These are phyloP conservation scores for Catharus fuscescens DNA, from an alignment of 2,113 vertebrate species.

Conservation along the genomic window DNA sequence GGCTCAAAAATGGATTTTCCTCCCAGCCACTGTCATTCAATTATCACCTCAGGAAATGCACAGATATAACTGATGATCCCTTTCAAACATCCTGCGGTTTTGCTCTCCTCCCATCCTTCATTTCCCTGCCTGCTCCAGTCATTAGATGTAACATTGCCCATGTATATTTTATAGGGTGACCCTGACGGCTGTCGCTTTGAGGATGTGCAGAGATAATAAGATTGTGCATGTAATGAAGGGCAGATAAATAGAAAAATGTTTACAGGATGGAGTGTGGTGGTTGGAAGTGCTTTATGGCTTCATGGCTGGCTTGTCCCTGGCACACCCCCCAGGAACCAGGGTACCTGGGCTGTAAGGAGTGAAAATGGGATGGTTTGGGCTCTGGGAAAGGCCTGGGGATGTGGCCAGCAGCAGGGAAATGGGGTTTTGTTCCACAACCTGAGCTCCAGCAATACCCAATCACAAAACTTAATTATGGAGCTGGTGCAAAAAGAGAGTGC, in stretches of 20 bases:
- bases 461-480: neutral
- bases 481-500: neutral
- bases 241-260: slow-evolving; percentile 77
- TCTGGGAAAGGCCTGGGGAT: neutral
- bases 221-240: slow-evolving; percentile 75
- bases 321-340: neutral
- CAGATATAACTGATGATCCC: slow-evolving; percentile 76
- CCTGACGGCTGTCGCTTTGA: slow-evolving; percentile 78
- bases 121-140: slow-evolving; percentile 60
- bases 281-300: slow-evolving; percentile 64
- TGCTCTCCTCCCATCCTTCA: slow-evolving; percentile 65
- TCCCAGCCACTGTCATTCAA: slow-evolving; percentile 76
- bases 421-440: neutral
- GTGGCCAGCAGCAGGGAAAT: neutral
- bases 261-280: slow-evolving; percentile 42
- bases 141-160: slow-evolving; percentile 68
- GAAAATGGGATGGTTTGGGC: neutral
- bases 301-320: slow-evolving; percentile 3
- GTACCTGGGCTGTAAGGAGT: neutral
- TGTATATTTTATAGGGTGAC: slow-evolving; percentile 80
- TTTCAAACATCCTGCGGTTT: slow-evolving; percentile 59
- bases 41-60: slow-evolving; percentile 81
- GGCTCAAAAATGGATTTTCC: slow-evolving; percentile 80
- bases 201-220: slow-evolving; percentile 75
- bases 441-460: neutral